Percentiles rank a stretch among this genome's conserved stretches.
Conservation (phyloP, 2,797 vertebrate species). For the Xenops minutus region DNA sequence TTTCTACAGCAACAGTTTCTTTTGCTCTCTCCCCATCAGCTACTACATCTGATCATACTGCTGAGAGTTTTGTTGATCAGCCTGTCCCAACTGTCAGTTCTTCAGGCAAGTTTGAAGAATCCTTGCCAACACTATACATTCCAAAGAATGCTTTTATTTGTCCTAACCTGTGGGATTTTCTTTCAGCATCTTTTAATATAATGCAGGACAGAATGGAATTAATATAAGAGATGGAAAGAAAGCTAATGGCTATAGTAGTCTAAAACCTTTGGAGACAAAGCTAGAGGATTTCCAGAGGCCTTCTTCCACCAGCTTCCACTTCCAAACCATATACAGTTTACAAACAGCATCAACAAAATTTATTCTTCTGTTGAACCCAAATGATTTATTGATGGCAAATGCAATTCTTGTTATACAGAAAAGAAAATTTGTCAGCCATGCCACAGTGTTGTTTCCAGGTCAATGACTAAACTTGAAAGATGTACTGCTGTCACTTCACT, state of each 20-base stretch:
- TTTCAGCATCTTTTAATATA: not conserved
- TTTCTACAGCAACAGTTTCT: not conserved
- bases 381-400: not conserved
- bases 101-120: not conserved
- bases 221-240: not conserved
- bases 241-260: not conserved
- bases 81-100: not conserved
- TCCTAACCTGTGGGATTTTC: not conserved
- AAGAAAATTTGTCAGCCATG: not conserved
- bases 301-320: not conserved
- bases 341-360: not conserved
- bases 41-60: not conserved
- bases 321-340: not conserved
- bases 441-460: not conserved
- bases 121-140: not conserved
- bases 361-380: not conserved
- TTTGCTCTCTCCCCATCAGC: not conserved
- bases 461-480: not conserved
- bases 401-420: not conserved
- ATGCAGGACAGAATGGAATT: not conserved
- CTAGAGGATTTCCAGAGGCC: not conserved
- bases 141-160: not conserved
- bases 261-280: not conserved
- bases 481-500: not conserved
- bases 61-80: not conserved